phyloP scores from a whole-genome alignment of 2,797 vertebrate genomes.

The Forpus xanthops region DNA sequence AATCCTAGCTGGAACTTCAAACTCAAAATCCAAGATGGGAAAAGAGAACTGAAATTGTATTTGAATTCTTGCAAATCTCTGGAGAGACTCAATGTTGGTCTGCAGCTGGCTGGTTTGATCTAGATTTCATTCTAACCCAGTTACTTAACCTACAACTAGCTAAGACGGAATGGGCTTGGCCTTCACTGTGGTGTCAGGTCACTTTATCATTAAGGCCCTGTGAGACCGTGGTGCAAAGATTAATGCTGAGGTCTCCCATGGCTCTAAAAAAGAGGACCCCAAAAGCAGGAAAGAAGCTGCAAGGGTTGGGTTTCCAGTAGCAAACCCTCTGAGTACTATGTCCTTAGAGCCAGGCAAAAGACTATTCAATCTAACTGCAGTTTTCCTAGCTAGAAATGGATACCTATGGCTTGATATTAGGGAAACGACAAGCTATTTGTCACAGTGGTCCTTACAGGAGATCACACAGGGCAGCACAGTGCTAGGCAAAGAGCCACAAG shows the following conservation, averaged over 20 bases:
- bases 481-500: background rate
- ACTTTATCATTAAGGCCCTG: background rate
- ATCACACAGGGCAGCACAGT: background rate
- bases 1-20: background rate
- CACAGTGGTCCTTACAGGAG: background rate
- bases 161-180: background rate
- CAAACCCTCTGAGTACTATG: background rate
- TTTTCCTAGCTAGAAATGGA: background rate
- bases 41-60: background rate
- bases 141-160: background rate
- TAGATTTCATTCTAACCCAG: background rate
- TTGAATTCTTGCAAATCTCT: background rate
- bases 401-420: background rate
- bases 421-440: background rate
- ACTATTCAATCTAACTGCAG: background rate
- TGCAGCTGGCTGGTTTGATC: background rate
- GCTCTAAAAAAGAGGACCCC: background rate
- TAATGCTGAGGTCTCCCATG: background rate
- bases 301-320: background rate
- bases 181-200: background rate
- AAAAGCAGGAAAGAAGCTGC: background rate
- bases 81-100: background rate
- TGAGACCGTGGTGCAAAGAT: background rate
- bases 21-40: background rate
- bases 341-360: background rate